phyloP scores from a whole-genome alignment of 2,113 vertebrate genomes.

The Physeter macrocephalus region DNA sequence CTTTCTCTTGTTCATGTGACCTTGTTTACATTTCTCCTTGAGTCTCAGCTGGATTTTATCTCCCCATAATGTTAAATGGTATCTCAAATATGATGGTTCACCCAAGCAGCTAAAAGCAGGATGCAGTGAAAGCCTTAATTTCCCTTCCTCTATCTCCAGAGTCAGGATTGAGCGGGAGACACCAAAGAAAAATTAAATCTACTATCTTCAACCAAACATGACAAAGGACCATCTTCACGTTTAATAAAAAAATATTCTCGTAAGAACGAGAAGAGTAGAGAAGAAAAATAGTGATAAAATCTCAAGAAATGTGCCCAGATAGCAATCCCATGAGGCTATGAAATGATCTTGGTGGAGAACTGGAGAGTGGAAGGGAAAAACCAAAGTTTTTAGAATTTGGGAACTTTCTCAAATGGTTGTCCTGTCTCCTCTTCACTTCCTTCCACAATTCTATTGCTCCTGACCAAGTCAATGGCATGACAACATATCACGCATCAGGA shows the following conservation, averaged over 20 bases:
- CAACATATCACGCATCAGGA: background rate
- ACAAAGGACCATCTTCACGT: background rate
- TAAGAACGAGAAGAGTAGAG: background rate
- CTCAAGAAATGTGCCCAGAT: slow-evolving; percentile 11
- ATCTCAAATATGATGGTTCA: slow-evolving; percentile 49
- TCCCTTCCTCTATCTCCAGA: background rate
- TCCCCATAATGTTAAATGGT: slow-evolving; percentile 39
- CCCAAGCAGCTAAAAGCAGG: slow-evolving; percentile 34
- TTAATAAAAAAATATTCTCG: background rate
- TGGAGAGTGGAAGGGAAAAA: background rate
- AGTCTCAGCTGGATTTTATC: slow-evolving; percentile 60
- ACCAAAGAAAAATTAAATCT: slow-evolving; percentile 23
- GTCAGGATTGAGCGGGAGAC: background rate
- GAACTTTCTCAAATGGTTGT: background rate
- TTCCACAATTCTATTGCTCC: background rate
- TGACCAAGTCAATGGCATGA: background rate
- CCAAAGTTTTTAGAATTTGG: slow-evolving; percentile 8
- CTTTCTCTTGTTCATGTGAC: slow-evolving; percentile 61
- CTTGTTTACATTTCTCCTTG: slow-evolving; percentile 61
- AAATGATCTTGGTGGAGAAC: slow-evolving; percentile 32
- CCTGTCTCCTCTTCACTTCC: background rate
- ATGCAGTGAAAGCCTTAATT: slow-evolving; percentile 19
- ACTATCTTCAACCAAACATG: background rate
- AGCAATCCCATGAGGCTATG: background rate
- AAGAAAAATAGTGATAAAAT: slow-evolving; percentile 6